Conservation (phyloP, 2,113 vertebrate species). For the Oreochromis aureus region DNA sequence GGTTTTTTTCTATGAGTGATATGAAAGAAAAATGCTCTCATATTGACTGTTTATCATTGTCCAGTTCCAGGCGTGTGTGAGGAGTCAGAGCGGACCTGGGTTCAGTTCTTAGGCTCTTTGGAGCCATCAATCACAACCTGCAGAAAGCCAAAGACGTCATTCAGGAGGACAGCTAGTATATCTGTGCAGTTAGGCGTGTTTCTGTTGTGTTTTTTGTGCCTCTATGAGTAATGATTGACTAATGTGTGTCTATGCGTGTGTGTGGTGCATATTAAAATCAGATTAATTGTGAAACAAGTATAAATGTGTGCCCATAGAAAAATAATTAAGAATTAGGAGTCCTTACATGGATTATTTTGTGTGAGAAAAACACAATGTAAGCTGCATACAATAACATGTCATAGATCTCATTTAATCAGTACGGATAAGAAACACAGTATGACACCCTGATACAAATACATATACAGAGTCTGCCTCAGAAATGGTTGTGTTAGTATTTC, state of each 20-base stretch:
- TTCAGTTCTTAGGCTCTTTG: constrained; percentile 77
- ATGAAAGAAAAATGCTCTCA: not conserved
- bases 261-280: not conserved
- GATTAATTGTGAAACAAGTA: not conserved
- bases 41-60: not conserved
- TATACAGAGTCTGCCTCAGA: not conserved
- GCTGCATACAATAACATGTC: not conserved
- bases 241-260: not conserved
- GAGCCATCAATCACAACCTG: constrained; percentile 85
- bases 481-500: not conserved
- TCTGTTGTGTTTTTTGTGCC: not conserved
- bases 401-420: not conserved
- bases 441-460: not conserved
- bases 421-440: too few species aligned
- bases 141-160: constrained; percentile 80
- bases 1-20: not conserved
- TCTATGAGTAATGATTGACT: not conserved
- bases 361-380: not conserved
- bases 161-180: constrained; percentile 47
- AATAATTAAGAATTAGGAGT: not conserved
- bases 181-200: not conserved
- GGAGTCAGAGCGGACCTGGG: constrained; percentile 82
- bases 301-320: not conserved
- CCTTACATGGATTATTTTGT: not conserved
- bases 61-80: constrained; percentile 81